phyloP scores from a whole-genome alignment of 2,113 vertebrate species.

The Petromus typicus region DNA sequence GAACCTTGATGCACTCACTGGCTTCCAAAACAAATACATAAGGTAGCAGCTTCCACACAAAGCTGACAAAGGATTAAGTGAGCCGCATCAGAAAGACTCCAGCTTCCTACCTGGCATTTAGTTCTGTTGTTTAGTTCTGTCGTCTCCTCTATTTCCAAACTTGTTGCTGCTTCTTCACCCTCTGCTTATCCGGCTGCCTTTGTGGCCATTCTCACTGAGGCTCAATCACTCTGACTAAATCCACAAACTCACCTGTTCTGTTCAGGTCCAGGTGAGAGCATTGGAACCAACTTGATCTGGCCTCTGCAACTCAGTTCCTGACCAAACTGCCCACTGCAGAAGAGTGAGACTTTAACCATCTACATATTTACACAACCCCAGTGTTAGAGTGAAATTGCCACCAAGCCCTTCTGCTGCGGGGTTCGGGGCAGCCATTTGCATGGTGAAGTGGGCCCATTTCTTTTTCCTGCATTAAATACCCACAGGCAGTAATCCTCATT shows the following conservation, averaged over 20 bases:
- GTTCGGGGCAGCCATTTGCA: slow-evolving; percentile 61
- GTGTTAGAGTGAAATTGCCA: neutral
- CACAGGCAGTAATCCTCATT: slow-evolving; percentile 83
- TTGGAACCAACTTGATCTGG: neutral
- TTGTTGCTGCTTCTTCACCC: accelerated
- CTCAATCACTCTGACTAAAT: neutral
- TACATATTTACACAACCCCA: neutral
- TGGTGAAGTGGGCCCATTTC: slow-evolving; percentile 68
- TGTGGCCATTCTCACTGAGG: neutral
- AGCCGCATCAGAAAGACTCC: neutral
- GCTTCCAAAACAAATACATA: neutral
- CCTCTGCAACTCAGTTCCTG: neutral
- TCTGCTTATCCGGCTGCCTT: no score
- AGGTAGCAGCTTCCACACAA: neutral
- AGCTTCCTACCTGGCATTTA: neutral
- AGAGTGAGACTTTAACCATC: neutral
- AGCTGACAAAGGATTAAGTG: neutral
- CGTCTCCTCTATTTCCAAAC: neutral
- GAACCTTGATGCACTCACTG: neutral
- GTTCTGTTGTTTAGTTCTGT: neutral
- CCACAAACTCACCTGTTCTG: neutral
- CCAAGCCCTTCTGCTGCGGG: neutral
- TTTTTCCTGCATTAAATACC: slow-evolving; percentile 83
- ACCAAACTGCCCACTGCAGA: neutral
- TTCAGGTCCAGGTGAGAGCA: neutral